Evolutionary conservation across 2,888 invertebrate genomes (phyloP).

Genomic region (Drosophila mercatorum): DNA sequence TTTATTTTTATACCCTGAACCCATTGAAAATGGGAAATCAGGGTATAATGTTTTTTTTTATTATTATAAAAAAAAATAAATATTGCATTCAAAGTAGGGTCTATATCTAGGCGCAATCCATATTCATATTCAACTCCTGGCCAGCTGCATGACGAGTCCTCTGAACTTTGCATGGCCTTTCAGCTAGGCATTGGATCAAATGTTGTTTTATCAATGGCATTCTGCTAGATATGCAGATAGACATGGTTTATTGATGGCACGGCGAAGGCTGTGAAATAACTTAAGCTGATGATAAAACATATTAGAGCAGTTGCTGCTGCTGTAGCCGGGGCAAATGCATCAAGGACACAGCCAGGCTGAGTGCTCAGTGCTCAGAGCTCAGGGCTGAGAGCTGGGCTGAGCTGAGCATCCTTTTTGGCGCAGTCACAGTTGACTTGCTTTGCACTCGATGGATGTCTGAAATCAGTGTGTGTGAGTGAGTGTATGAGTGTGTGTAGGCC

Average conservation of each 20-base stretch:
- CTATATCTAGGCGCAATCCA: too few species aligned
- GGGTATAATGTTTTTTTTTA: too few species aligned
- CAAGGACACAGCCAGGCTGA: constrained; percentile 39
- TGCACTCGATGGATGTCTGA: constrained; percentile 53
- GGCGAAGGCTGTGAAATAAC: constrained; percentile 20
- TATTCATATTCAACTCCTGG: background rate
- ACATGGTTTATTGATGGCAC: constrained; percentile 24
- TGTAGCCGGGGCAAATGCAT: constrained; percentile 17
- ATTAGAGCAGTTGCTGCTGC: background rate
- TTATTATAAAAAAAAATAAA: too few species aligned
- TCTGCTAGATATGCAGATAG: background rate
- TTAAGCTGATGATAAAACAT: constrained; percentile 26
- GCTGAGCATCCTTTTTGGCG: constrained; percentile 44
- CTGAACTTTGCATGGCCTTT: background rate
- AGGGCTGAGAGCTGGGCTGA: constrained; percentile 3
- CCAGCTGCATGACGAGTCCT: background rate
- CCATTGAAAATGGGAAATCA: too few species aligned
- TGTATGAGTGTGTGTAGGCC: constrained; percentile 16
- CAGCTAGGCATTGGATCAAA: background rate
- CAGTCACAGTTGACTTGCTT: constrained; percentile 65
- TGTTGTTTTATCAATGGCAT: background rate
- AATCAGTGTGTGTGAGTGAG: constrained; percentile 11
- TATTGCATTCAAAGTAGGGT: too few species aligned
- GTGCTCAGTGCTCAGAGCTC: background rate
- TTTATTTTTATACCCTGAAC: too few species aligned